Evolutionary conservation across 2,888 invertebrate genomes (phyloP).

Genomic region (Dynastes tityus): DNA sequence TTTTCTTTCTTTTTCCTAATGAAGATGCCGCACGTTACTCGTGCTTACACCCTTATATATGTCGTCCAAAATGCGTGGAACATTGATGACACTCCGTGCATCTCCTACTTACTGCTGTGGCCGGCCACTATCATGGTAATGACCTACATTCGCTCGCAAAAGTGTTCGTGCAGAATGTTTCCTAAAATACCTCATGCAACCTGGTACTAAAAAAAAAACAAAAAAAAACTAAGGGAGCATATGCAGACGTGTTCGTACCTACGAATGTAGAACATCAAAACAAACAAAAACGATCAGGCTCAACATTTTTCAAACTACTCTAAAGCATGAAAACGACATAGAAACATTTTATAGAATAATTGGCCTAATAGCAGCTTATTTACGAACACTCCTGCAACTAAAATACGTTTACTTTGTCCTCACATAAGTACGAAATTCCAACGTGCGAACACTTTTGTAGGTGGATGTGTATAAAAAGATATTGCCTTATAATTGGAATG

Average conservation of each 20-base stretch:
- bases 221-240: no score
- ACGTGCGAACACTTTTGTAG: no score
- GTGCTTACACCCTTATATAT: conserved; percentile 50
- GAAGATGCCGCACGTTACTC: conserved; percentile 51
- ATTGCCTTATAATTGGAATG: conserved; percentile 44
- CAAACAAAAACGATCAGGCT: no score
- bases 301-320: no score
- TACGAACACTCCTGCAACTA: not conserved
- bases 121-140: conserved; percentile 51
- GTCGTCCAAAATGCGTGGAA: conserved; percentile 52
- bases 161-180: no score
- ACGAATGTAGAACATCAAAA: no score
- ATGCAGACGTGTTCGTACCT: no score
- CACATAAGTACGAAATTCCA: not conserved
- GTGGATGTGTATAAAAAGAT: not conserved
- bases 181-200: no score
- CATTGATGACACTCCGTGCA: conserved; percentile 50
- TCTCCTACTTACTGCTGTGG: conserved; percentile 53
- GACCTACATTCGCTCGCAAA: not conserved
- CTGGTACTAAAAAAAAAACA: no score
- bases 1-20: conserved; percentile 47
- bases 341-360: no score
- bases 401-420: conserved; percentile 16
- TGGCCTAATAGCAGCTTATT: no score
- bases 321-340: no score